Evolutionary conservation across 2,113 vertebrate species (phyloP).

Genomic region (Ia io): DNA sequence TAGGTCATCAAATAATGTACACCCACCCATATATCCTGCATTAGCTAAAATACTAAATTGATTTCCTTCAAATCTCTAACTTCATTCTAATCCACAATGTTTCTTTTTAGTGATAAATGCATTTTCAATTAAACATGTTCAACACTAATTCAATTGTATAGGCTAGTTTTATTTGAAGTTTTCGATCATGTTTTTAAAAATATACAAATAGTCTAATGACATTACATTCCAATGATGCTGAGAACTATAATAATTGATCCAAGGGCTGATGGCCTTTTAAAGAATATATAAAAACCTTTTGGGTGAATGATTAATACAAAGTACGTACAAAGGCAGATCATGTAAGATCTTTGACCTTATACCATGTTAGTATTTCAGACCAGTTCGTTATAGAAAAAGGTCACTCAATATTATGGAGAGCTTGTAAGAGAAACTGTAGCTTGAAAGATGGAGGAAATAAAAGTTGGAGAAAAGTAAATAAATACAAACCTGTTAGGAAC

Average conservation of each 20-base stretch:
- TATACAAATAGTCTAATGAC: neutral
- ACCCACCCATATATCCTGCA: neutral
- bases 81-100: neutral
- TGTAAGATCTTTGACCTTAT: constrained; percentile 69
- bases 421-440: constrained; percentile 22
- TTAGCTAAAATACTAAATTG: neutral
- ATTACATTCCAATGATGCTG: constrained; percentile 20
- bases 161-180: neutral
- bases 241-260: constrained; percentile 20
- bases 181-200: neutral
- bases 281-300: constrained; percentile 56
- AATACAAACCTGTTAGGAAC: neutral
- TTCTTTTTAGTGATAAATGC: neutral
- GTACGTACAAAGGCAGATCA: constrained; percentile 61
- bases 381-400: constrained; percentile 68
- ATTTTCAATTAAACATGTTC: neutral
- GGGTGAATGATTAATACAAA: constrained; percentile 65
- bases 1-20: neutral
- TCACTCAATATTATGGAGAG: constrained; percentile 67
- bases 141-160: neutral
- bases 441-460: constrained; percentile 29
- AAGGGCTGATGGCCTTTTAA: constrained; percentile 49
- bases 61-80: neutral
- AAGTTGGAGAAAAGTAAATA: neutral
- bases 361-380: constrained; percentile 72